These are phyloP conservation scores for Bursaphelenchus mucronatus DNA, from an alignment of 1,140 invertebrate species.

Conservation along the genomic window DNA sequence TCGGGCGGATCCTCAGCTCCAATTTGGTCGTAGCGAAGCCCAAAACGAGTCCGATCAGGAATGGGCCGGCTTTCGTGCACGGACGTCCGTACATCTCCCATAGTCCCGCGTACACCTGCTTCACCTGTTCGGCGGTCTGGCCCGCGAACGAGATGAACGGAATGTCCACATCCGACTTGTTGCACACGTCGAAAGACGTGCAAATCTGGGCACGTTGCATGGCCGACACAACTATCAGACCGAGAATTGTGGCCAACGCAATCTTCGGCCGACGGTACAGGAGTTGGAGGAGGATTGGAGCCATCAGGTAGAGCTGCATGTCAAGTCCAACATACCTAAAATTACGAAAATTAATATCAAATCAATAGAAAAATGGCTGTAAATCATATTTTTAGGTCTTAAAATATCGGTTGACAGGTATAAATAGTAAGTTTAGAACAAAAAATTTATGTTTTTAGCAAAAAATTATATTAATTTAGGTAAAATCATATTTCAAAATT, in stretches of 20 bases:
- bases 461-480: no score
- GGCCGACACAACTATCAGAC: constrained; percentile 35
- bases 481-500: no score
- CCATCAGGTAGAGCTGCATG: constrained; percentile 55
- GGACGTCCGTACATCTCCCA: constrained; percentile 59
- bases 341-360: background rate
- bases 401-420: no score
- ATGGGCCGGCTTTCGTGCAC: constrained; percentile 55
- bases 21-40: constrained; percentile 33
- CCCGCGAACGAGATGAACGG: constrained; percentile 55
- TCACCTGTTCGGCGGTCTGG: constrained; percentile 21
- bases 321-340: constrained; percentile 50
- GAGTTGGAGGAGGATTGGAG: constrained; percentile 50
- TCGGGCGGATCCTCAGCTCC: constrained; percentile 16
- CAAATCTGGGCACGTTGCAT: constrained; percentile 50
- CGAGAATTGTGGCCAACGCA: constrained; percentile 29
- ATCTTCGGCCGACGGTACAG: constrained; percentile 31
- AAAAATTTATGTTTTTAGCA: no score
- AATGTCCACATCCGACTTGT: constrained; percentile 58
- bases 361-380: background rate
- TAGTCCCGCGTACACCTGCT: constrained; percentile 46
- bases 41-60: constrained; percentile 53
- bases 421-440: no score
- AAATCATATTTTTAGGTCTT: no score
- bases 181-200: constrained; percentile 52